Percentiles rank a stretch among this genome's conserved stretches.
Conservation (phyloP, 2,113 vertebrate species). For the Heterochromis multidens region DNA sequence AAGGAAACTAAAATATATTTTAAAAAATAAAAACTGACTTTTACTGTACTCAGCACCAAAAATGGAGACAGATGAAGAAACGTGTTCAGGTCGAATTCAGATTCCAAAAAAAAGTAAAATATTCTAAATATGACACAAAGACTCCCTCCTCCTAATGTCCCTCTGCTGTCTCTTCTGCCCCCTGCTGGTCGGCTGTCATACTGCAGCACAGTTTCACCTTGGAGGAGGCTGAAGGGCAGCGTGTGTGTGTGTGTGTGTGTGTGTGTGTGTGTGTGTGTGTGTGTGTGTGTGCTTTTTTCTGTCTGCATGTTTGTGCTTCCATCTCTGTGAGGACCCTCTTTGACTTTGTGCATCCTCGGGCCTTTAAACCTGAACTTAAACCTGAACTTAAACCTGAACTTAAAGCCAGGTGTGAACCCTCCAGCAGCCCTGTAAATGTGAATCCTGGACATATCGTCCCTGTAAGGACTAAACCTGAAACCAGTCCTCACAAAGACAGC, state of each 20-base stretch:
- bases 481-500: background rate
- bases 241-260: background rate
- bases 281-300: background rate
- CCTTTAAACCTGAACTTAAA: background rate
- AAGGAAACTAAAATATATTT: background rate
- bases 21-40: background rate
- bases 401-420: background rate
- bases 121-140: background rate
- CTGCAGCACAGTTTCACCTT: slow-evolving; percentile 32
- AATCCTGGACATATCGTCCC: background rate
- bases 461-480: background rate
- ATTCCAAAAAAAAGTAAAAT: background rate
- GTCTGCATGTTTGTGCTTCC: background rate
- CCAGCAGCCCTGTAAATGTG: background rate
- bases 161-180: slow-evolving; percentile 3
- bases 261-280: background rate
- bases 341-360: background rate
- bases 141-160: background rate
- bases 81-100: background rate
- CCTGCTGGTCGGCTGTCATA: background rate
- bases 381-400: background rate
- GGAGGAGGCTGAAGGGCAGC: slow-evolving; percentile 18
- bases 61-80: background rate
- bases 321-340: background rate
- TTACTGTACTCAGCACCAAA: too few relatives aligned